Evolutionary conservation across 1,140 invertebrate genomes (phyloP), one percentile per base, ranked within the genome.

Genomic region (Apis florea): DNA sequence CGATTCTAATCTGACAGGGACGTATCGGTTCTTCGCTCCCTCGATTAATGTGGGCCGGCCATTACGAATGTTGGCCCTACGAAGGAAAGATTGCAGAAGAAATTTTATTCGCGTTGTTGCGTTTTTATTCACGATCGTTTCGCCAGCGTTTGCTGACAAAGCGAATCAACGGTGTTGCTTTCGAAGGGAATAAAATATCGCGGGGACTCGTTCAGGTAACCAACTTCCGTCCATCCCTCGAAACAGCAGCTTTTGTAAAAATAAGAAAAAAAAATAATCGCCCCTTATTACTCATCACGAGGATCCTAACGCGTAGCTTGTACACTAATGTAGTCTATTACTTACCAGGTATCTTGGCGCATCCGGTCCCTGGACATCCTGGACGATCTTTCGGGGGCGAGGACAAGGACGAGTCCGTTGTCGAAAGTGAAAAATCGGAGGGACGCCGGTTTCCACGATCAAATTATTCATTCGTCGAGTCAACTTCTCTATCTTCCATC

Each of bases 1-100:
- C 90, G 92, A 93, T 93, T 89, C 89, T 92, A 93, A 92, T 93
- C 92, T 93, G 91, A 93, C 92, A 91, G 89, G 86, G 90, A 92
- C 91, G 92, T 92, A 93, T 93, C 90, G 91, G 90, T 49, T 53
- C 10, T 21, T 13, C 19, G 4, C 61, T 31, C 71, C 74, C 77
- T 17, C 59, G 84, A 59, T n/a, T n/a, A n/a, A n/a, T n/a, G n/a
- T n/a, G n/a, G n/a, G n/a, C n/a, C n/a, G n/a, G n/a, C n/a, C 59
- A 54, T 80, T 82, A 81, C 58, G 54, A 66, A 69, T 31, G 26
- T n/a, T n/a, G n/a, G n/a, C 40, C 19, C 1, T 49, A 6, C 63
- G 31, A 40, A 64, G 17, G 9, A 21, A 1, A 64, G 17, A 12
- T 47, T n/a, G 2, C 12, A 17, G 13, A 24, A 15, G n/a, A n/a